Evolutionary conservation across 2,797 vertebrate species (phyloP).

Genomic region (Anomalospiza imberbis): DNA sequence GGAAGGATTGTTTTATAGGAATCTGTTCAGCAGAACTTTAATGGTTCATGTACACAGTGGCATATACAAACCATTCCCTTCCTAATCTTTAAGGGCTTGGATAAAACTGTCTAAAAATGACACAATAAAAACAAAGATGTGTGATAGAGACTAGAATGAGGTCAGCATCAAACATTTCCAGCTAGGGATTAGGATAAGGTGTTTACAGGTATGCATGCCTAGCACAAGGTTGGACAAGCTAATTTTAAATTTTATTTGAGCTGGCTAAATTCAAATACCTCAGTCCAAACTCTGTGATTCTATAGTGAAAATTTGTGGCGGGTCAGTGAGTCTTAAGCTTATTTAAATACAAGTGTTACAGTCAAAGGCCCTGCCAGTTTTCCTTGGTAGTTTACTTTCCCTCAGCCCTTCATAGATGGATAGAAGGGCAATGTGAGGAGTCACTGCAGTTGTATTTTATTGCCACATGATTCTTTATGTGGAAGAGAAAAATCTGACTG

Average conservation of each 20-base stretch:
- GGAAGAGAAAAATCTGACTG: not conserved
- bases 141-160: not conserved
- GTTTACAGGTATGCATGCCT: not conserved
- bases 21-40: not conserved
- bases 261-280: not conserved
- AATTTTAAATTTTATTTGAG: not conserved
- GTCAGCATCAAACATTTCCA: not conserved
- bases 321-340: not conserved
- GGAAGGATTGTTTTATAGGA: not conserved
- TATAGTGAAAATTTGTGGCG: not conserved
- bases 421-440: not conserved
- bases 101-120: not conserved
- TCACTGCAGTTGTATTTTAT: not conserved
- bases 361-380: not conserved
- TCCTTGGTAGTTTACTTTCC: not conserved
- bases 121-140: not conserved
- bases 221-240: not conserved
- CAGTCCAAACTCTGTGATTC: not conserved
- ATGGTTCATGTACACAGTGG: not conserved
- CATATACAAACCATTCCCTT: not conserved
- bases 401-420: not conserved
- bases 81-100: not conserved
- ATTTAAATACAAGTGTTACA: not conserved
- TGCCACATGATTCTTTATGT: fast-evolving
- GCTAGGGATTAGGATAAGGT: not conserved